Evolutionary conservation across 2,113 vertebrate species (phyloP).

Genomic region (Erythrolamprus reginae): DNA sequence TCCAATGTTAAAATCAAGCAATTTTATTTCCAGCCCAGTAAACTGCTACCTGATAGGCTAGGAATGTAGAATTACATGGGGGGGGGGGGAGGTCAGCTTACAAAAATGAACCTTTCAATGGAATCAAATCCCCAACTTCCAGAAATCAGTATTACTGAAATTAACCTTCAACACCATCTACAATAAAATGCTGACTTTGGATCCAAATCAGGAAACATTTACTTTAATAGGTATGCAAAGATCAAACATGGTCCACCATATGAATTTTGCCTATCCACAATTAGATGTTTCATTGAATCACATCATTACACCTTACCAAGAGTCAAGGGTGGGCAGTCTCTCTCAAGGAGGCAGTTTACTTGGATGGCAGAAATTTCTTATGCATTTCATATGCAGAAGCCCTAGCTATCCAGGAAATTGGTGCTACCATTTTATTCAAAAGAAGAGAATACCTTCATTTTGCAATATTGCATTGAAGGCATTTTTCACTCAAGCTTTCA

Average conservation of each 20-base stretch:
- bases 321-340: background rate
- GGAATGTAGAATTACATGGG: background rate
- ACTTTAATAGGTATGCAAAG: background rate
- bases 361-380: background rate
- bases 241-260: background rate
- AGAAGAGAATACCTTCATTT: background rate
- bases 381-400: background rate
- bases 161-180: background rate
- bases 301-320: background rate
- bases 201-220: background rate
- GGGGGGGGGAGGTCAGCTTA: background rate
- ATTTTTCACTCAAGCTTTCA: background rate
- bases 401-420: background rate
- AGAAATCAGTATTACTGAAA: background rate
- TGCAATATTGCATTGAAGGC: background rate
- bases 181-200: background rate
- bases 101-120: background rate
- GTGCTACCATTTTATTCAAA: background rate
- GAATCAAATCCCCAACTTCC: background rate
- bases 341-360: background rate
- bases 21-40: background rate
- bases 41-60: background rate
- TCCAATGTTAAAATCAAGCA: background rate
- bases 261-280: background rate
- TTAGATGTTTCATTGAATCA: background rate